Percentiles rank a stretch among this genome's conserved stretches.
phyloP scores from a whole-genome alignment of 1,140 invertebrate species.

The Megalopta genalis region DNA sequence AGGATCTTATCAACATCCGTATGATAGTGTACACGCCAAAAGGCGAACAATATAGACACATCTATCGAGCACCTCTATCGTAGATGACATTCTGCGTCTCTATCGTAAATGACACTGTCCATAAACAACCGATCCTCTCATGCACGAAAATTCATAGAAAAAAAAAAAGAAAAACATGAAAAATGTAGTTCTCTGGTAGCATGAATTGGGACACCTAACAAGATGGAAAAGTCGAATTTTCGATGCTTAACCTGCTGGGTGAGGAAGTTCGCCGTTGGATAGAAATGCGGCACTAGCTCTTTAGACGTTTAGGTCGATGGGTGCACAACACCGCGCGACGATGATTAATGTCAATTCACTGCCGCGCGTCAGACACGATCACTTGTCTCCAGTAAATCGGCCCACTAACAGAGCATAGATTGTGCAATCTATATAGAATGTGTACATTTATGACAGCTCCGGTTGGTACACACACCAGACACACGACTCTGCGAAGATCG shows the following conservation, averaged over 20 bases:
- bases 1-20: conserved; percentile 8
- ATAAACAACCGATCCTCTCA: conserved; percentile 15
- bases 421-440: conserved; percentile 66
- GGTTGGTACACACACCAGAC: conserved; percentile 33
- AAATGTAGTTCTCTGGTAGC: conserved; percentile 17
- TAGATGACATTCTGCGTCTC: background rate
- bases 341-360: conserved; percentile 62
- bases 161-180: background rate
- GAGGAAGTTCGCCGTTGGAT: conserved; percentile 50
- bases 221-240: conserved; percentile 39
- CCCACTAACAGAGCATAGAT: conserved; percentile 66
- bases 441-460: conserved; percentile 66
- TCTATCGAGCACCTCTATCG: background rate
- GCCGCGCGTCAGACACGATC: conserved; percentile 59
- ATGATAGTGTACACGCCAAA: conserved; percentile 1
- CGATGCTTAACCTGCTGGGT: conserved; percentile 53
- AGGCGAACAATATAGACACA: conserved; percentile 13
- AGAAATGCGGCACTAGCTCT: conserved; percentile 55
- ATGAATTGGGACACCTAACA: conserved; percentile 49
- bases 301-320: conserved; percentile 41
- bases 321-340: conserved; percentile 48
- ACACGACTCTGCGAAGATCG: conserved; percentile 32
- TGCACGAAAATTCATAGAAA: background rate
- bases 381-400: conserved; percentile 62
- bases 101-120: conserved; percentile 1